Conservation (phyloP, 2,888 invertebrate genomes). For the Auanema sp. region DNA sequence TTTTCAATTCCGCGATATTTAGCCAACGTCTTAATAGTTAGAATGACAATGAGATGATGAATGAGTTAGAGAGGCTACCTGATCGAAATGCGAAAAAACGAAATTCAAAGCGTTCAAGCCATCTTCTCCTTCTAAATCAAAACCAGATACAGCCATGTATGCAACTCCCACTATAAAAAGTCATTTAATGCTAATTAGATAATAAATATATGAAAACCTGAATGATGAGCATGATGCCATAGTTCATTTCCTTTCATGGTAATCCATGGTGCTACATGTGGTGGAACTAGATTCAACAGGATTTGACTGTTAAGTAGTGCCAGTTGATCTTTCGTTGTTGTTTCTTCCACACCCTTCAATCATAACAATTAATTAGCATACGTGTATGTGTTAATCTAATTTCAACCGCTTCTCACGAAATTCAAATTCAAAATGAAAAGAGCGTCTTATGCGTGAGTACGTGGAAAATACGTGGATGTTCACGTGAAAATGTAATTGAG, state of each 20-base stretch:
- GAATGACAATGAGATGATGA: not conserved
- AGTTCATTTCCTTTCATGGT: slow-evolving; percentile 35
- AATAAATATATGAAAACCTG: slow-evolving; percentile 6
- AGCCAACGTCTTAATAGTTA: slow-evolving; percentile 34
- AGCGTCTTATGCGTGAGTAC: not conserved
- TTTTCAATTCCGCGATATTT: slow-evolving; percentile 55
- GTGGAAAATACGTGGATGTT: not conserved
- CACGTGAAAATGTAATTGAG: too few species aligned
- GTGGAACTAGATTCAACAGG: slow-evolving; percentile 54
- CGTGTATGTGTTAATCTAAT: not conserved
- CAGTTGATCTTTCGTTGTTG: slow-evolving; percentile 32
- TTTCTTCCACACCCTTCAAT: slow-evolving; percentile 31
- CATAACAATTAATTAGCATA: not conserved
- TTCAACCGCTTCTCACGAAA: slow-evolving; percentile 15
- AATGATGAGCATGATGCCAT: slow-evolving; percentile 42
- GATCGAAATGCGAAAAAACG: slow-evolving; percentile 50
- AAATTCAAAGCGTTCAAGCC: slow-evolving; percentile 49
- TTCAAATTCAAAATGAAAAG: slow-evolving; percentile 8
- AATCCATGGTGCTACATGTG: slow-evolving; percentile 53
- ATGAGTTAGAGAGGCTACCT: slow-evolving; percentile 19
- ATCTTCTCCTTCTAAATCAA: slow-evolving; percentile 41
- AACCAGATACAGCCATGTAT: slow-evolving; percentile 45
- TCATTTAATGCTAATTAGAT: not conserved
- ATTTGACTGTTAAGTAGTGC: slow-evolving; percentile 49
- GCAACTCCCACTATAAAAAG: slow-evolving; percentile 43